Evolutionary conservation across 2,888 invertebrate genomes (phyloP).

Genomic region (Dendrolimus houi): DNA sequence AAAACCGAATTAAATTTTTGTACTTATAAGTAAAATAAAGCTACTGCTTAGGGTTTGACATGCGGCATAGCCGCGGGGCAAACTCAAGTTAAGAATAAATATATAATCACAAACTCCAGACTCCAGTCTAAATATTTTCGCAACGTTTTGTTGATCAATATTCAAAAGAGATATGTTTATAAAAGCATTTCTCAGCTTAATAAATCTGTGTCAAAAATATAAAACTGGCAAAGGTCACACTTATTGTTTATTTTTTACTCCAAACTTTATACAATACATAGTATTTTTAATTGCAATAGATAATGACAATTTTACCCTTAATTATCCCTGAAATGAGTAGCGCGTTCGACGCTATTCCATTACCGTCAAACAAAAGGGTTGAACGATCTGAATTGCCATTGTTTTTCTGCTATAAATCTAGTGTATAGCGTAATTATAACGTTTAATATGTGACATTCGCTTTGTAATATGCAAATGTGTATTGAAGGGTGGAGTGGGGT

Average conservation of each 20-base stretch:
- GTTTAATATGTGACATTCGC: conserved; percentile 70
- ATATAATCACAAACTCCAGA: too few relatives aligned
- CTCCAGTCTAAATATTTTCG: too few relatives aligned
- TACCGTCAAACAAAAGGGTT: conserved; percentile 53
- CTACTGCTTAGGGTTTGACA: too few relatives aligned
- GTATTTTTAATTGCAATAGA: conserved; percentile 53
- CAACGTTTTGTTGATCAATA: too few relatives aligned
- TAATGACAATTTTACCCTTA: conserved; percentile 68
- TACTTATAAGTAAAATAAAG: too few relatives aligned
- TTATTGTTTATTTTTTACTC: conserved; percentile 44
- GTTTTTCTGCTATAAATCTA: conserved; percentile 72
- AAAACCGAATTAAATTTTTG: too few relatives aligned
- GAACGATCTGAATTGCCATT: conserved; percentile 44
- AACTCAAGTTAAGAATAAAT: too few relatives aligned
- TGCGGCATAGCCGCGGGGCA: too few relatives aligned
- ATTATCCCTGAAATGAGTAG: conserved; percentile 68
- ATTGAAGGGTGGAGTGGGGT: conserved; percentile 53
- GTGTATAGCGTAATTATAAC: conserved; percentile 63
- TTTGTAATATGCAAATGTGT: conserved; percentile 69
- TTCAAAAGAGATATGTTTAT: too few relatives aligned
- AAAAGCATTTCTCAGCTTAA: background rate
- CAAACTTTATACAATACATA: conserved; percentile 26
- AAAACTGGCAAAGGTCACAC: conserved; percentile 14
- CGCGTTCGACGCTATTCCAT: conserved; percentile 38
- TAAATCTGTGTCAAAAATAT: background rate